phyloP scores from a whole-genome alignment of 1,140 invertebrate species.

The Pseudomyrmex concolor region DNA sequence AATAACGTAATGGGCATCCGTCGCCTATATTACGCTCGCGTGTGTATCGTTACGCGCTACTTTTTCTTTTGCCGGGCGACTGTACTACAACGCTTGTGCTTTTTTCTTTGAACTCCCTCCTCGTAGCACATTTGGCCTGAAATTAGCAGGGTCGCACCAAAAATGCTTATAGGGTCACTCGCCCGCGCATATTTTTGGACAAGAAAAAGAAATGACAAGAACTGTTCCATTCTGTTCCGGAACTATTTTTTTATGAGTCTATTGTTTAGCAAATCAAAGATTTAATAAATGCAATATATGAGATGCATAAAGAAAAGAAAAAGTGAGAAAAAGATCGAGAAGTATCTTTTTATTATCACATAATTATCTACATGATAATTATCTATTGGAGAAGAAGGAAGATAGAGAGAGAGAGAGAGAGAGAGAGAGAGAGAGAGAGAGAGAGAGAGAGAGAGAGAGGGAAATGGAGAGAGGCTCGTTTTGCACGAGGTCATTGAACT shows the following conservation, averaged over 20 bases:
- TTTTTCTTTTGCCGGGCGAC: neutral
- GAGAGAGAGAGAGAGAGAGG: too few species aligned
- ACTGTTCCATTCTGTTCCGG: too few species aligned
- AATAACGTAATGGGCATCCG: constrained; percentile 49
- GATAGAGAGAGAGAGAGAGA: constrained; percentile 1
- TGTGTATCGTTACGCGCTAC: neutral
- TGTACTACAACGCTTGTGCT: neutral
- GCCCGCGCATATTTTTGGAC: too few species aligned
- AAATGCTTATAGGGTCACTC: neutral
- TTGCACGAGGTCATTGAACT: constrained; percentile 75
- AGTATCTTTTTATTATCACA: too few species aligned
- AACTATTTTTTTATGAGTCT: too few species aligned
- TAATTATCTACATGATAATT: too few species aligned
- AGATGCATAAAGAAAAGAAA: too few species aligned
- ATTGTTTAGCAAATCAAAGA: too few species aligned
- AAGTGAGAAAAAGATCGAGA: too few species aligned
- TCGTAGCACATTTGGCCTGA: neutral
- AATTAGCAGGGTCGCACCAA: neutral
- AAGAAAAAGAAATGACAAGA: too few species aligned
- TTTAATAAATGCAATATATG: too few species aligned
- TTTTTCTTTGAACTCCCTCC: neutral
- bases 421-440: constrained; percentile 43
- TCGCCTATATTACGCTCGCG: constrained; percentile 26
- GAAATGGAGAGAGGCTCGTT: constrained; percentile 63
- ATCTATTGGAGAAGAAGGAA: too few species aligned